These are phyloP conservation scores for Cacoxenus indagator DNA, from an alignment of 2,888 invertebrate genomes.

Conservation along the genomic window DNA sequence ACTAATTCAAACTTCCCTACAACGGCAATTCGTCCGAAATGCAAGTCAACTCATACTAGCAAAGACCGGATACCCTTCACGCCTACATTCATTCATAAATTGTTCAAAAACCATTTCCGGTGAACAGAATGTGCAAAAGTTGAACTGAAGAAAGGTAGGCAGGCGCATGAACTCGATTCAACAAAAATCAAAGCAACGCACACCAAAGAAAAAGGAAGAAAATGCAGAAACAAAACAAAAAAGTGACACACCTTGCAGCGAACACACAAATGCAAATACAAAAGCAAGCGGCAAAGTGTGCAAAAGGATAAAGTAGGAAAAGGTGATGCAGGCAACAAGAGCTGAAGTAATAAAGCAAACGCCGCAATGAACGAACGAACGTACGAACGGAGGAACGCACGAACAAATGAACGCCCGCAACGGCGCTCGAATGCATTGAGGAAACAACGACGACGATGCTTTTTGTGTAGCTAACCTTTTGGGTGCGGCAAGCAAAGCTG, in stretches of 20 bases:
- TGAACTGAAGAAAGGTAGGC: background rate
- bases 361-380: background rate
- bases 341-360: background rate
- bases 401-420: background rate
- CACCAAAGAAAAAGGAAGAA: constrained; percentile 32
- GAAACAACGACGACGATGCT: background rate
- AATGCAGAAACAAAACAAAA: constrained; percentile 60
- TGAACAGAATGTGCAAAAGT: constrained; percentile 33
- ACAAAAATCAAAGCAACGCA: background rate
- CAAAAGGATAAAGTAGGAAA: background rate
- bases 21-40: background rate
- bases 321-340: background rate
- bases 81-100: constrained; percentile 52
- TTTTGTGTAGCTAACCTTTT: constrained; percentile 36
- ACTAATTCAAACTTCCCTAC: background rate
- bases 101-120: constrained; percentile 44
- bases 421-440: background rate
- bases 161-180: background rate
- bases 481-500: constrained; percentile 52
- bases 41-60: background rate
- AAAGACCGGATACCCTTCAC: background rate
- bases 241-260: constrained; percentile 60
- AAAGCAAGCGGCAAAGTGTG: background rate
- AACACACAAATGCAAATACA: background rate
- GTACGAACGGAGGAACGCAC: background rate